Base-by-base conservation (phyloP, 64 coral and sea anemone genomes). In the Pachyseris speciosa region DNA sequence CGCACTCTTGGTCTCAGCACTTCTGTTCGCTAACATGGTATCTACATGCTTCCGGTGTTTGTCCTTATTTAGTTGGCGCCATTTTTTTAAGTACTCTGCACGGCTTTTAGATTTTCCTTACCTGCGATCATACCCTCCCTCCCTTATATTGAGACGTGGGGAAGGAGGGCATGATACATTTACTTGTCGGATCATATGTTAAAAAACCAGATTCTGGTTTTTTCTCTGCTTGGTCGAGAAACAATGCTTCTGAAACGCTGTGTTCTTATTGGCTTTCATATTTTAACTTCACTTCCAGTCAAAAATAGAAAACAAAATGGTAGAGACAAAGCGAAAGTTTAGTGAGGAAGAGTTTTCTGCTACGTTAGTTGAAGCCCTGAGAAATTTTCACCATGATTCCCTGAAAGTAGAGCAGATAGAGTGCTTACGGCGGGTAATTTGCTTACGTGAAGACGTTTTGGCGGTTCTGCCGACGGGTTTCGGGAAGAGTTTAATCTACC, bases 401-500 rank as follows among this genome's bases (percentile, higher is more conserved):
- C 70, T 74, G 37, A 74, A 45, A 10, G 68, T 11, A 72, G 68
- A 72, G 68, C 37, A 72, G 30, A 33, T 72, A 37, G 68, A 39
- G 30, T 72, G 68, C 5, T 20, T 43, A 40, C 24, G 24, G 9
- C 8, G 71, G 5, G 37, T 72, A 72, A 72, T 72, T 48, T 74
- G 71, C 47, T 39, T 29, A 47, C 39, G 41, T 26, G 71, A 74
- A 39, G 71, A 74, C 24, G 71, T 45, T 74, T 74, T 74, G 16
- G 71, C 71, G 2, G 71, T 74, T 74, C 24, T 74, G 0, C n/a
- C 41, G 5, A 37, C 66, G 13, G 32, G 30, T 69, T 69, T 69
- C 66, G 12, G 16, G 66, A 69, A 36, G 13, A 37, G 37, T 17
- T 68, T 13, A 68, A 68, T 68, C 30, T 68, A 68, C 31, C 65